Evolutionary conservation across 1,140 invertebrate species (phyloP), one percentile per base, ranked within the genome.

Genomic region (Ips nitidus): DNA sequence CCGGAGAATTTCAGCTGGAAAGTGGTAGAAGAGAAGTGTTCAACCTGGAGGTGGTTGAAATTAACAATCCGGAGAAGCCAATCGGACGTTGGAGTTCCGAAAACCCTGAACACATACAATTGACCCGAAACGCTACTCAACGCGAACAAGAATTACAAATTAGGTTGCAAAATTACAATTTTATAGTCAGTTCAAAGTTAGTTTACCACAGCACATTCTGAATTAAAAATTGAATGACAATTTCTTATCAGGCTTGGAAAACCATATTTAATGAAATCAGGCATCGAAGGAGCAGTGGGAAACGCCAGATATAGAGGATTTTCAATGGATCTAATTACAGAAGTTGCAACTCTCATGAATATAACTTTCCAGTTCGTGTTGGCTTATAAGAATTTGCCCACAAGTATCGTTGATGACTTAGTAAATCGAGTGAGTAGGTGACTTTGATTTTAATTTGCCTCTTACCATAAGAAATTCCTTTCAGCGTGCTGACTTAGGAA

Each of bases 401-500:
- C 93, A 0, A 86, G 94, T 22, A 86, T 98, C 36, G 89, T 97
- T 2, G 89, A 84, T 66, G 89, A 95, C 76, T 82, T 97, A 1
- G 77, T 95, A 39, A 90, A 93, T 74, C 86, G 87, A 75, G 94
- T 95, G 81, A 81, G 85, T 69, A 41, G 41, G 4, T 22, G 45
- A 53, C 22, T 36, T 40, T 37, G 58, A 45, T 56, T 55, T 52
- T 4, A 47, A 4, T 60, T 3, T 22, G 1, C 41, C 36, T 5
- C 36, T 22, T 7, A 55, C 3, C 3, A 56, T 55, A 4, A 40
- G 6, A 3, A n/a, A 69, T 22, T 8, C 4, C 37, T 62, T 69
- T 83, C 84, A 95, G 90, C 91, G 90, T 82, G 94, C 94, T 5
- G 94, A 98, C 82, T 81, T 97, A 39, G 95, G 93, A 0, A 91